Evolutionary conservation across 2,113 vertebrate genomes (phyloP), one percentile per base, ranked within the genome.

Genomic region (Ptilonorhynchus violaceus): DNA sequence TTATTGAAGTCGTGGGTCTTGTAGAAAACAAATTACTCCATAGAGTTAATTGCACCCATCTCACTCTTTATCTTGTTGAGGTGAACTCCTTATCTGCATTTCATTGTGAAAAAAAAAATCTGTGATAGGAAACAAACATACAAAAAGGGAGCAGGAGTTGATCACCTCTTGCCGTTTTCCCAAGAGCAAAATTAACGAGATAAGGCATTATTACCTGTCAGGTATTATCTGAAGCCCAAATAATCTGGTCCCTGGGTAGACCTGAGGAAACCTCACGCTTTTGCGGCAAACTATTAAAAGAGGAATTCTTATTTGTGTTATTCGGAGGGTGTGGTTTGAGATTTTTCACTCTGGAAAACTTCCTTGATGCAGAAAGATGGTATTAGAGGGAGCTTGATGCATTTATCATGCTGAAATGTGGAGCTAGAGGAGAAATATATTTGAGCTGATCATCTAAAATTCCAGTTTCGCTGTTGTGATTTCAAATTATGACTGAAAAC

Each of bases 11-110:
- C 94, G 69, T 84, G 72, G 88, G 90, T 87, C 93, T 93, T 91
- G 92, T 95, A 96, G 94, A 96, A 97, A 96, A 94, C 96, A 97
- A 94, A 97, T 97, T 97, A 96, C 92, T 42, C 92, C 85, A 92
- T 33, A 82, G 85, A 96, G 49, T 96, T 97, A 97, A 97, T 93
- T 97, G 92, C 88, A 91, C 64, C 86, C 92, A 95, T 95, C 89
- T 96, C 78, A 30, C 76, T 96, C 49, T 93, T 95, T 92, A 97
- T 97, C 95, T 97, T 94, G 88, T 96, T 95, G 89, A 96, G 81
- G 93, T 96, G 92, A 94, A 86, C 63, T 81, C 84, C 95, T 95
- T 97, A 97, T 97, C 93, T 94, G 66, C 79, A 78, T 95, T 97
- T 94, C 92, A 93, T 95, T 96, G 93, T 97, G 77, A 11, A 88